These are phyloP conservation scores for Coreoperca whiteheadi DNA, from an alignment of 2,113 vertebrate species.

Conservation along the genomic window DNA sequence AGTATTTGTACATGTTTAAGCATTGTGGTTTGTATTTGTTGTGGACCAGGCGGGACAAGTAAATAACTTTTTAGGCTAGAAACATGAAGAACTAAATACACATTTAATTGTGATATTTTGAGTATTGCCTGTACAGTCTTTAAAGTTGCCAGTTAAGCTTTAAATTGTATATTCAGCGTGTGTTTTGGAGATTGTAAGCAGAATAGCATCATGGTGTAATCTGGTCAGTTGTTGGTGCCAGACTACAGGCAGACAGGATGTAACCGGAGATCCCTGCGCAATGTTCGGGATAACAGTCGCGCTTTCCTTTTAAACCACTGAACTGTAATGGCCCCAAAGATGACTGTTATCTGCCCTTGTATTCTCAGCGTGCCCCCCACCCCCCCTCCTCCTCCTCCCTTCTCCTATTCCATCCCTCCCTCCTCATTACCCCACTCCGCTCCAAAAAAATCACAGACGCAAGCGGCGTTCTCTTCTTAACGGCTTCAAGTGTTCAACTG, in stretches of 20 bases:
- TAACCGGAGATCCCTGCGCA: conserved; percentile 50
- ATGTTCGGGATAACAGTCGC: conserved; percentile 44
- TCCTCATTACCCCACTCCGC: conserved; percentile 10
- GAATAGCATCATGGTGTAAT: conserved; percentile 8
- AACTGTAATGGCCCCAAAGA: conserved; percentile 38
- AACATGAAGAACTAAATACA: not conserved
- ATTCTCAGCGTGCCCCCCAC: too few species aligned
- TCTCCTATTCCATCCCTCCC: not conserved
- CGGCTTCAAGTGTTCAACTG: conserved; percentile 34
- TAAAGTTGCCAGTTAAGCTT: not conserved
- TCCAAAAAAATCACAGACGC: conserved; percentile 8
- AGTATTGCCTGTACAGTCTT: not conserved
- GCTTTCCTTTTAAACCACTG: conserved; percentile 21
- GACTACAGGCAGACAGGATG: conserved; percentile 50
- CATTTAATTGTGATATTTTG: not conserved
- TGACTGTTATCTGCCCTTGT: conserved; percentile 41
- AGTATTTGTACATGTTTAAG: conserved; percentile 54
- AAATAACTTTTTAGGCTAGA: conserved; percentile 22
- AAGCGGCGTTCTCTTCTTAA: conserved; percentile 31
- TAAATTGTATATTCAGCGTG: not conserved
- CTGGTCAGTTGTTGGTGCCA: conserved; percentile 26
- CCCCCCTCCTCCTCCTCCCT: not conserved
- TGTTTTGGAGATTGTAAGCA: conserved; percentile 17
- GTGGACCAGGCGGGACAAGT: conserved; percentile 21
- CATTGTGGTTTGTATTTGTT: conserved; percentile 38